A percentile compares a stretch with the other conserved stretches of the same genome.
Conservation (phyloP, 1,140 invertebrate genomes). For the Polypedilum vanderplanki region DNA sequence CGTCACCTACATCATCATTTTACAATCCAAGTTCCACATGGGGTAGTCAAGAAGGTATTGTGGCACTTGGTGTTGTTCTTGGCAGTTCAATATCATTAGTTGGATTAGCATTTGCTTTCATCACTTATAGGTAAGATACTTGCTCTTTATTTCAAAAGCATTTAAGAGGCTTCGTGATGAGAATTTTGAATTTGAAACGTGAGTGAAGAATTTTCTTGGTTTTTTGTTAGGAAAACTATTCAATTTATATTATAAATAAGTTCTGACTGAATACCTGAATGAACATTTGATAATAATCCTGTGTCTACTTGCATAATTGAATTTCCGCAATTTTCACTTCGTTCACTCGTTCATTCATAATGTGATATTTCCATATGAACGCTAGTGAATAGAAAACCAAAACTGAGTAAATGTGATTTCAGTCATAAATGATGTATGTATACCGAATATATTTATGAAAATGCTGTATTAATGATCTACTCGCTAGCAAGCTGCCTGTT, state of each 20-base stretch:
- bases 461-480: neutral
- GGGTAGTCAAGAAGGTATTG: conserved; percentile 49
- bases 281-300: too few relatives aligned
- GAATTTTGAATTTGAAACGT: too few relatives aligned
- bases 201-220: too few relatives aligned
- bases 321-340: too few relatives aligned
- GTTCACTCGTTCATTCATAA: too few relatives aligned
- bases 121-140: conserved; percentile 57
- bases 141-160: too few relatives aligned
- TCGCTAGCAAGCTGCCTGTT: neutral
- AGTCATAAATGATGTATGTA: neutral
- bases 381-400: neutral
- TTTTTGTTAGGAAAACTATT: too few relatives aligned
- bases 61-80: conserved; percentile 58
- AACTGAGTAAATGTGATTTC: conserved; percentile 1
- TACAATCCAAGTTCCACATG: conserved; percentile 38
- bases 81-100: conserved; percentile 61
- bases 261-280: too few relatives aligned
- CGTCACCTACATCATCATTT: conserved; percentile 36
- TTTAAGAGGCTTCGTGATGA: too few relatives aligned
- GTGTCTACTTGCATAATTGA: too few relatives aligned
- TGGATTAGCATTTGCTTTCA: conserved; percentile 61
- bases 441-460: neutral
- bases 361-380: too few relatives aligned
- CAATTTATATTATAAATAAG: too few relatives aligned